Evolutionary conservation across 1,140 invertebrate species (phyloP).

Genomic region (Drosophila neocordata): DNA sequence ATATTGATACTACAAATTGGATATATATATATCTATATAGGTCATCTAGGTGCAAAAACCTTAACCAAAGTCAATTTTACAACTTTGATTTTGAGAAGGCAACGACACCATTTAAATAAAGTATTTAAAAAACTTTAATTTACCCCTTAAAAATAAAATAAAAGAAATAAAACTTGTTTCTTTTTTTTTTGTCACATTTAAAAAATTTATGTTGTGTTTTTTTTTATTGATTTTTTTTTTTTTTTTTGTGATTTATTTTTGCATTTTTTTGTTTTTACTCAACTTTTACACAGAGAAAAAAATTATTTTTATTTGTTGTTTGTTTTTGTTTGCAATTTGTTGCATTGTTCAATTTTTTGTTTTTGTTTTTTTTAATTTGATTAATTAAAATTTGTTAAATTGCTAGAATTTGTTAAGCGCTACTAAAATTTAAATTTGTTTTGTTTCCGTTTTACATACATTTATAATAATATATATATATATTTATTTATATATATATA

Average conservation of each 20-base stretch:
- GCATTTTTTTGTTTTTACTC: slow-evolving; percentile 51
- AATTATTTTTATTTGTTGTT: slow-evolving; percentile 39
- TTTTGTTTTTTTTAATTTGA: slow-evolving; percentile 59
- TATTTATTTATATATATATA: slow-evolving; percentile 11
- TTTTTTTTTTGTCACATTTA: slow-evolving; percentile 55
- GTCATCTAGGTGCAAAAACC: not conserved
- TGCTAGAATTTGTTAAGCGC: slow-evolving; percentile 81
- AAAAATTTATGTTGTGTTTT: slow-evolving; percentile 69
- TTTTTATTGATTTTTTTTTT: slow-evolving; percentile 40
- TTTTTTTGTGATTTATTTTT: slow-evolving; percentile 44
- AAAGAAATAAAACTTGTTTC: not conserved
- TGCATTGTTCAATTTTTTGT: slow-evolving; percentile 52
- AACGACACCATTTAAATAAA: not conserved
- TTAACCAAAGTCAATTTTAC: not conserved
- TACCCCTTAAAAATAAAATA: not conserved
- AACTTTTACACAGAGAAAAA: slow-evolving; percentile 81
- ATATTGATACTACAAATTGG: too few species aligned
- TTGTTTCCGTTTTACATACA: slow-evolving; percentile 52
- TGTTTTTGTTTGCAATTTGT: slow-evolving; percentile 69
- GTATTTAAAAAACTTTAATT: too few species aligned
- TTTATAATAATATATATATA: slow-evolving; percentile 49
- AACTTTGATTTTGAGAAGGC: not conserved
- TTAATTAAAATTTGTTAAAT: slow-evolving; percentile 81
- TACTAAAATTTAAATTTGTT: slow-evolving; percentile 80
- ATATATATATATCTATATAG: not conserved